A percentile compares a stretch with the other conserved stretches of the same genome.
Conservation (phyloP, 2,797 vertebrate genomes). For the Paramormyrops hopkinsi region DNA sequence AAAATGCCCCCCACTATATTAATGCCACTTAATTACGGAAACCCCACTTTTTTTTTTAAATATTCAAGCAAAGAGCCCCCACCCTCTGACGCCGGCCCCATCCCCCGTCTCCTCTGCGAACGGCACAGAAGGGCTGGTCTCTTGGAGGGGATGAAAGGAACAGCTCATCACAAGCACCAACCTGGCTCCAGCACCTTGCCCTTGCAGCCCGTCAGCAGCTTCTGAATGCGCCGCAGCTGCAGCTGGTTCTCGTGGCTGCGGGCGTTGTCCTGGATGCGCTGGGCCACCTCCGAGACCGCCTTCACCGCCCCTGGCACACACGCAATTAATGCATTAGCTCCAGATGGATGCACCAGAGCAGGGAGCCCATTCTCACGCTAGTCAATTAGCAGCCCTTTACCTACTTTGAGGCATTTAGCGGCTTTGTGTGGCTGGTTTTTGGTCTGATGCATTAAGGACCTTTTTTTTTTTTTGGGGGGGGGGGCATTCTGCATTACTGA, state of each 20-base stretch:
- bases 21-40: conserved; percentile 51
- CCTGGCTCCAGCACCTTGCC: conserved; percentile 79
- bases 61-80: background rate
- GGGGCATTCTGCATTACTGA: background rate
- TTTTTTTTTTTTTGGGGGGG: background rate
- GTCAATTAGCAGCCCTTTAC: conserved; percentile 15
- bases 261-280: conserved; percentile 62
- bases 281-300: conserved; percentile 52
- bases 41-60: conserved; percentile 14
- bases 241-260: conserved; percentile 74
- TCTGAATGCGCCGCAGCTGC: conserved; percentile 77
- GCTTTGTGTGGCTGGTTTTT: background rate
- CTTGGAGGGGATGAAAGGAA: conserved; percentile 72
- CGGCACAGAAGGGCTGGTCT: conserved; percentile 54
- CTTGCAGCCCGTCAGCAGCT: conserved; percentile 77
- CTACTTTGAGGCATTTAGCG: background rate
- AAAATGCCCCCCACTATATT: conserved; percentile 15
- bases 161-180: conserved; percentile 80
- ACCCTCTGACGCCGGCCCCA: conserved; percentile 30
- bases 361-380: conserved; percentile 2
- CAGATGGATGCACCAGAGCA: background rate
- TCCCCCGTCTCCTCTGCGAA: conserved; percentile 38
- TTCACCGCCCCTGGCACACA: conserved; percentile 42
- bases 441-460: background rate
- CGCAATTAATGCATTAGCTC: conserved; percentile 15